Conservation (phyloP, 2,113 vertebrate species). For the Poicephalus gulielmi region DNA sequence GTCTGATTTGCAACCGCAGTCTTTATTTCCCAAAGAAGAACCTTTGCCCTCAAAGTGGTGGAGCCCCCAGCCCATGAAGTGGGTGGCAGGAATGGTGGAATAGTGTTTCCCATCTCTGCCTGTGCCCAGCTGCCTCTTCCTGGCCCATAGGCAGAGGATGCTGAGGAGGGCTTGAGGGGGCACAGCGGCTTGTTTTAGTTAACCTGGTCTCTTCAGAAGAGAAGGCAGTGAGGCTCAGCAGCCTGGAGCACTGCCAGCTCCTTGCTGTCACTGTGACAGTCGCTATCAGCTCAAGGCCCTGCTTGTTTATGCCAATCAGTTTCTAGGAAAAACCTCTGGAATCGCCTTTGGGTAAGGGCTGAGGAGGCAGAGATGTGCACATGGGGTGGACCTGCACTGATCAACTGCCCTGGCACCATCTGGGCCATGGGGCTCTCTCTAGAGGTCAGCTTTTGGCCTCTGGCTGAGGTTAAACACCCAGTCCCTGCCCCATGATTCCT, state of each 20-base stretch:
- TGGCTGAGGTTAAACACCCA: background rate
- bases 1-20: background rate
- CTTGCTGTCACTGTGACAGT: background rate
- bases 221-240: background rate
- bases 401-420: fast-evolving
- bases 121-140: background rate
- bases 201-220: constrained; percentile 31
- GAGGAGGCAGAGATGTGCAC: background rate
- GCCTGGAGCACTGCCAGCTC: background rate
- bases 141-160: background rate
- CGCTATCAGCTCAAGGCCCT: background rate
- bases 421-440: fast-evolving
- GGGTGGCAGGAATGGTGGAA: background rate
- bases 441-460: background rate
- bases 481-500: background rate
- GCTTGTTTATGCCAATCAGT: background rate
- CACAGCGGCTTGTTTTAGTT: background rate
- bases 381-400: fast-evolving
- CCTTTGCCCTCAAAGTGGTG: background rate
- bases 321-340: background rate
- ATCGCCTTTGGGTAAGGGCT: background rate
- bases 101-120: background rate
- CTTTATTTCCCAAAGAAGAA: background rate
- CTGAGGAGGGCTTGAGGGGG: background rate
- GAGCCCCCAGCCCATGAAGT: background rate